These are phyloP conservation scores for Pelagia noctiluca DNA, from an alignment of 30 jellyfish, hydroid and myxozoan species.

Conservation along the genomic window DNA sequence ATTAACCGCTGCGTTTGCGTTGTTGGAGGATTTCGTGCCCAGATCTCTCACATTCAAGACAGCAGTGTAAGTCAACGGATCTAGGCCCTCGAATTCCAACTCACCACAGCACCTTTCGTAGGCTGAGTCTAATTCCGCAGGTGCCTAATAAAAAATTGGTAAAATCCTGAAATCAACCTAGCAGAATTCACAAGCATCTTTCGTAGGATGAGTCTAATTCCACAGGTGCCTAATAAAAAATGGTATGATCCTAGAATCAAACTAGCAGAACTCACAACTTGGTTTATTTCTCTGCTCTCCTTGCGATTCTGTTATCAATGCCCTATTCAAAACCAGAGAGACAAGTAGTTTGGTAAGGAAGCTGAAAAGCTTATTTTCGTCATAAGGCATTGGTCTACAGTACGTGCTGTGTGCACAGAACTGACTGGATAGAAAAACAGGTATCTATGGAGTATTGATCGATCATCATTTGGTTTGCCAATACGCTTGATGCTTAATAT, in stretches of 20 bases:
- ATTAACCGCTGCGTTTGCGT: not conserved
- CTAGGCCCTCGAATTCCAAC: conserved; percentile 29
- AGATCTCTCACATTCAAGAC: conserved; percentile 30
- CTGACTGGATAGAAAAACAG: too few relatives aligned
- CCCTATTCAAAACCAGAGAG: too few relatives aligned
- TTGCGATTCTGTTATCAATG: too few relatives aligned
- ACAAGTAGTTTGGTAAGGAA: too few relatives aligned
- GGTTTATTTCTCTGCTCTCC: too few relatives aligned
- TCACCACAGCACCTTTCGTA: conserved; percentile 57
- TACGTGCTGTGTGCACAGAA: too few relatives aligned
- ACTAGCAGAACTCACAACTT: not conserved
- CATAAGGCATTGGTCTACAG: too few relatives aligned
- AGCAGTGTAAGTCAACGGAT: conserved; percentile 52
- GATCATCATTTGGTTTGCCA: too few relatives aligned
- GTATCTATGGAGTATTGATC: too few relatives aligned
- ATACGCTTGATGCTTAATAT: too few relatives aligned
- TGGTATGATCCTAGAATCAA: not conserved
- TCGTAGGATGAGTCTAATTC: conserved; percentile 52
- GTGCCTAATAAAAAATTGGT: conserved; percentile 30
- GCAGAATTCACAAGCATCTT: conserved; percentile 12
- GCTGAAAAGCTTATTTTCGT: too few relatives aligned
- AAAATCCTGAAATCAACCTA: not conserved
- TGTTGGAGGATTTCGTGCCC: conserved; percentile 6
- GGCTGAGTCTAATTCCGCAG: conserved; percentile 51
- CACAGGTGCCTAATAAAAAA: conserved; percentile 54